Percentiles rank a stretch among this genome's conserved stretches.
Conservation (phyloP, 2,113 vertebrate species). For the Etheostoma cragini region DNA sequence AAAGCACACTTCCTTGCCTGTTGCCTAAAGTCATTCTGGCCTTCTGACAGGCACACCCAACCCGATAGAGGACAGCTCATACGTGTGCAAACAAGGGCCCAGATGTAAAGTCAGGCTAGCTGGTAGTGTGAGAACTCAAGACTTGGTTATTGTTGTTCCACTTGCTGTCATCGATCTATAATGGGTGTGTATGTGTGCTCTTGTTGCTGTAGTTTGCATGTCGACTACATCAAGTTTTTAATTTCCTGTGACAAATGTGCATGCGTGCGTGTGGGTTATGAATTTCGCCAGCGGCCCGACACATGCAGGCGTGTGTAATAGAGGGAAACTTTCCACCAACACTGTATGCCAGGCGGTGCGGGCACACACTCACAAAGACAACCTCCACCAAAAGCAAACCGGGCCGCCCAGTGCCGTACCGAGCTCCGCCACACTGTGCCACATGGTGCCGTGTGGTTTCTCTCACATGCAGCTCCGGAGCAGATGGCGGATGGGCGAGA, state of each 20-base stretch:
- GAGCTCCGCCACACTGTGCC: conserved; percentile 48
- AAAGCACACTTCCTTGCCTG: conserved; percentile 46
- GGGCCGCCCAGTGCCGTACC: conserved; percentile 25
- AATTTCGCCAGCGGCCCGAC: conserved; percentile 37
- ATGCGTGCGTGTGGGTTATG: conserved; percentile 28
- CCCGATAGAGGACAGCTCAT: not conserved
- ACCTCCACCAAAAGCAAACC: conserved; percentile 36
- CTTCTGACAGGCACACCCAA: conserved; percentile 33
- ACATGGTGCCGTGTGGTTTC: conserved; percentile 67
- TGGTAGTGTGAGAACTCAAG: not conserved
- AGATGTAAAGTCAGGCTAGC: conserved; percentile 15
- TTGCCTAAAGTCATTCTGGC: conserved; percentile 43
- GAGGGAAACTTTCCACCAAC: conserved; percentile 61
- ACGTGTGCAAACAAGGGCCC: conserved; percentile 11
- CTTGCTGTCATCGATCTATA: not conserved
- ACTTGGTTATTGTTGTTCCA: conserved; percentile 19
- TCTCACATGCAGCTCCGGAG: conserved; percentile 61
- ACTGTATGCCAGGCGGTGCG: conserved; percentile 49
- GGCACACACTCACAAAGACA: conserved; percentile 33
- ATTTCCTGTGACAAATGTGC: conserved; percentile 56
- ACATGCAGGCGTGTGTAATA: conserved; percentile 54
- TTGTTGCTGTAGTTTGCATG: conserved; percentile 19
- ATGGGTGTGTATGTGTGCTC: not conserved
- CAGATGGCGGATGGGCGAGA: conserved; percentile 75
- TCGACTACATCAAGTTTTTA: conserved; percentile 53